Base-by-base conservation (phyloP, 2,797 vertebrate genomes). In the Heteromormyrus szaboi region DNA sequence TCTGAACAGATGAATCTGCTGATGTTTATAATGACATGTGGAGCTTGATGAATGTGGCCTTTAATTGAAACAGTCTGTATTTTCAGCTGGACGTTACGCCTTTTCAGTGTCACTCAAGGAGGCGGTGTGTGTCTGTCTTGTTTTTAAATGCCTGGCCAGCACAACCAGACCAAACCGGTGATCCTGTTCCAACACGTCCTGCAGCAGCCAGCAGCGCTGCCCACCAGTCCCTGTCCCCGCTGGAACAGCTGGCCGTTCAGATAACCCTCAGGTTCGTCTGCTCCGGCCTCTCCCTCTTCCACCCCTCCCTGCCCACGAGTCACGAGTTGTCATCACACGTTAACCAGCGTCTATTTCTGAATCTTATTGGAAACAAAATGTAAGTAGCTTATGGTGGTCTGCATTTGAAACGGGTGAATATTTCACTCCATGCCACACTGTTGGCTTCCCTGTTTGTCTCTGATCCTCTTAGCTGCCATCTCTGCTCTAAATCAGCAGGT, bases 191-290 rank as follows among this genome's bases (percentile, higher is more conserved):
- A 33, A n/a, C 89, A 91, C 91, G 90, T 93, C 94, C 94, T 94
- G 92, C 92, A 97, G 97, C 92, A 4, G 90, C 90, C 22, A 96
- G 96, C 93, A 91, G 90, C 91, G 94, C 92, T 88, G 93, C 93
- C 91, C 94, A 91, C 11, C 95, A 93, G 68, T 93, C 25, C 14
- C 94, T 99, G 92, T 96, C 97, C 37, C 91, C 95, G 86, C 92
- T 97, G 91, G 97, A 98, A 88, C 96, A 96, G 92, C 96, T 98
- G 93, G 98, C 98, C 86, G 91, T 98, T 92, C 92, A 95, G 93
- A 95, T 94, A 93, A 96, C 97, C 93, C 91, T 98, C 94, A 97
- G 97, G 98, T 99, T 93, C 41, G 90, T 68, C 59, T 51, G 3
- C 25, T 53, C 5, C 53, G 5, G 4, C 19, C 53, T 17, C 37